Percentiles rank a stretch among this genome's conserved stretches.
These are phyloP conservation scores for Uropsilus gracilis DNA, from an alignment of 2,113 vertebrate species.

Conservation along the genomic window DNA sequence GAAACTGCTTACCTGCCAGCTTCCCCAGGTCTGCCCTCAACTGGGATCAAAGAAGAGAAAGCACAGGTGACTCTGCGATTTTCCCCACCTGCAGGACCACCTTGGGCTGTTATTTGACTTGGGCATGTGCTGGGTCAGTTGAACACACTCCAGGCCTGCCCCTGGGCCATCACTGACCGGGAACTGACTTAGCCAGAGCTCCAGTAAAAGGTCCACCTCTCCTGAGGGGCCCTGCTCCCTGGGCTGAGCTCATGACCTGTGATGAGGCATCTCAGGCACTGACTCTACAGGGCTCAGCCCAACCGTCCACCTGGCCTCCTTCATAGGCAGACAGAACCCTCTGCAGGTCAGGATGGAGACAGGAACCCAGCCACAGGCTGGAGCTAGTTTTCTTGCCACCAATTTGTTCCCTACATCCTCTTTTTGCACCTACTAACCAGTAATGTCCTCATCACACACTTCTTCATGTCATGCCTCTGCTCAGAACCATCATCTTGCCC, in stretches of 20 bases:
- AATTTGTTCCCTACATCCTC: too few species aligned
- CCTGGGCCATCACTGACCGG: background rate
- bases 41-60: accelerated
- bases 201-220: background rate
- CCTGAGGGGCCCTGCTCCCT: background rate
- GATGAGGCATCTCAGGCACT: accelerated
- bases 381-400: background rate
- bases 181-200: background rate
- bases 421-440: background rate
- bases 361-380: background rate
- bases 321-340: background rate
- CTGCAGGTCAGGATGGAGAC: background rate
- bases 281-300: background rate
- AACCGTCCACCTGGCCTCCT: background rate
- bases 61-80: too few species aligned
- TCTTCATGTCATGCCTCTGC: background rate
- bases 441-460: background rate
- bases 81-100: background rate
- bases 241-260: background rate
- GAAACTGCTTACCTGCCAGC: background rate
- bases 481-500: background rate
- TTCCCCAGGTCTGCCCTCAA: background rate
- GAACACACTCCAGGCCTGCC: background rate
- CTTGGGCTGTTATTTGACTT: background rate
- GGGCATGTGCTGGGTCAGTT: background rate